Base-by-base conservation (phyloP, 37 sponge, comb jelly and placozoan species). In the Halisarca cf. caerulea region DNA sequence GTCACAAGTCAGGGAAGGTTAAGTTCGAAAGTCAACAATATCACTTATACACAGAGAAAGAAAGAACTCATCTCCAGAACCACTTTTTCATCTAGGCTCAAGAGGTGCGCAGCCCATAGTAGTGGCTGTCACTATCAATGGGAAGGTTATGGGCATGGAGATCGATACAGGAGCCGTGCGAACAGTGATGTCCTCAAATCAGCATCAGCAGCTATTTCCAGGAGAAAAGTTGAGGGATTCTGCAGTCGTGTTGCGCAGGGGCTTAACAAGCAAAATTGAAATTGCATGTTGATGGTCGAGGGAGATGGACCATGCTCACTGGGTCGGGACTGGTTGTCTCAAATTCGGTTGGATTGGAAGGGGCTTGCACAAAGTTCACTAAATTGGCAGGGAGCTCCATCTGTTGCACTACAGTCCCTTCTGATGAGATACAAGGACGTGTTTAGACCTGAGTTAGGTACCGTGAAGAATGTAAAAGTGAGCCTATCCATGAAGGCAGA, bases 381-480 rank as follows among this genome's bases (percentile, higher is more conserved):
- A 30, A 4, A 30, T 6, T n/a, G 25, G 30, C 25, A 28, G n/a
- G 15, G 30, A 7, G 64, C 25, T 3, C 43, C 45, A n/a, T 25
- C 41, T 0, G 2, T 9, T 9, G 0, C 1, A 11, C 24, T 74
- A 44, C 24, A 40, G 0, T 2, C 24, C 3, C 2, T 74, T 0
- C 9, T 74, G 45, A 15, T 5, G 73, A 40, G 14, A 2, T 51
- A 83, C 18, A 5, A 64, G 34, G 44, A 6, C 57, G 77, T 58
- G 41, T 85, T 85, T 34, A 2, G 34, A 5, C 38, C 2, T 0
- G 78, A 78, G 37, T 34, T 85, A 43, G 85, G 85, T 2, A 54
- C 58, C 3, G 23, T 77, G 25, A 85, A 70, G 73, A 72, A 69
- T 33, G 36, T 41, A 18, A n/a, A 83, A 53, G 68, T 32, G 20